These are phyloP conservation scores for Ophion costatus DNA, from an alignment of 2,888 invertebrate species.

Conservation along the genomic window DNA sequence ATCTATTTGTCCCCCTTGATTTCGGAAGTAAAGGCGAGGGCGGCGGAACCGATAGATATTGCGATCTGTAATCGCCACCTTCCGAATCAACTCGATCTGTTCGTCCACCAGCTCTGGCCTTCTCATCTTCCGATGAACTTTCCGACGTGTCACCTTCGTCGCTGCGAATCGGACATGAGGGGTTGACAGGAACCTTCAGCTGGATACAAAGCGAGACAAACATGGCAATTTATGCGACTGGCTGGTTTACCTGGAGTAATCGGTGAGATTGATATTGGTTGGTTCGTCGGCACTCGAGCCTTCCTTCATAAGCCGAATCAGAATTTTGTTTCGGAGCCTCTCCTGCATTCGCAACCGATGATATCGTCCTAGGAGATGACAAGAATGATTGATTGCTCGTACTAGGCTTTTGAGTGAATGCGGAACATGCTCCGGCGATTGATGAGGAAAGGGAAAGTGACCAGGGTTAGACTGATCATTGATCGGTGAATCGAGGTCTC, in stretches of 20 bases:
- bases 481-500: background rate
- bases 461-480: background rate
- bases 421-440: too few species aligned
- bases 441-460: too few species aligned
- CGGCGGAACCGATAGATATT: conserved; percentile 87
- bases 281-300: conserved; percentile 96
- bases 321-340: conserved; percentile 91
- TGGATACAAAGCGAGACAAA: background rate
- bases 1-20: conserved; percentile 72
- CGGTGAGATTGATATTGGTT: conserved; percentile 92
- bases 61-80: conserved; percentile 68
- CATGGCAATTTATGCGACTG: background rate
- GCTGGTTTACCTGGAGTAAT: conserved; percentile 91
- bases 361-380: conserved; percentile 38
- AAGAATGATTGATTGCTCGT: conserved; percentile 23
- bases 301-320: conserved; percentile 91
- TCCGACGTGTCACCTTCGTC: conserved; percentile 92
- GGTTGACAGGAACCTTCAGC: background rate
- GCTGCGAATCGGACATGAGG: conserved; percentile 83
- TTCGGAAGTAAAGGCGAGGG: conserved; percentile 88
- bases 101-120: conserved; percentile 70
- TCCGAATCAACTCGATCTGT: conserved; percentile 76
- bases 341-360: conserved; percentile 85
- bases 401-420: background rate
- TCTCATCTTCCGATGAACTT: conserved; percentile 87